A percentile compares a stretch with the other conserved stretches of the same genome.
Evolutionary conservation across 2,113 vertebrate genomes (phyloP).

Genomic region (Capricornis sumatraensis): DNA sequence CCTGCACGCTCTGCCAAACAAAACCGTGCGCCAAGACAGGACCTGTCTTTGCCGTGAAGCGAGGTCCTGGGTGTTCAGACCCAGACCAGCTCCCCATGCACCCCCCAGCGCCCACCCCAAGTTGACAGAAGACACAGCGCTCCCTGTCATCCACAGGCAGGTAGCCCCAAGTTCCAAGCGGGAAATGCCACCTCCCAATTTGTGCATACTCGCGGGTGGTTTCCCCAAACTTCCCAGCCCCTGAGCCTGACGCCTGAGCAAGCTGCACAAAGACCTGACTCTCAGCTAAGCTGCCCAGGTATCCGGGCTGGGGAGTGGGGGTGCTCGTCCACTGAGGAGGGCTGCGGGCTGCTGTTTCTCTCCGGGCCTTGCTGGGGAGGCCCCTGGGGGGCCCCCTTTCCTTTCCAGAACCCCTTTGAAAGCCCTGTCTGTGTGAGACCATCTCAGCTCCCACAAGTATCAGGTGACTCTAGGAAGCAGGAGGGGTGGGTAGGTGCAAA

Average conservation of each 20-base stretch:
- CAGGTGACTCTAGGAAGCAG: conserved; percentile 85
- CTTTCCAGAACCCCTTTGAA: conserved; percentile 94
- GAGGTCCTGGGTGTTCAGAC: conserved; percentile 36
- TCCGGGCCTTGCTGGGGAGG: conserved; percentile 66
- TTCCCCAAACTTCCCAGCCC: conserved; percentile 37
- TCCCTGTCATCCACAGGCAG: conserved; percentile 71
- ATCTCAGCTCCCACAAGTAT: conserved; percentile 95
- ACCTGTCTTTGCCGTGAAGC: not conserved
- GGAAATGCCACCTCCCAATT: conserved; percentile 52
- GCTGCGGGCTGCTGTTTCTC: conserved; percentile 79
- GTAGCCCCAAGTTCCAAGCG: conserved; percentile 62
- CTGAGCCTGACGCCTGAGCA: not conserved
- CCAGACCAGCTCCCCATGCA: conserved; percentile 58
- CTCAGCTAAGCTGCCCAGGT: conserved; percentile 51
- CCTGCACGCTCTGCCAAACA: not conserved
- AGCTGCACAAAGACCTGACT: conserved; percentile 51
- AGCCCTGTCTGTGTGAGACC: conserved; percentile 91
- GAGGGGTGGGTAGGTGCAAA: conserved; percentile 71
- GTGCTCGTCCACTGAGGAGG: conserved; percentile 42
- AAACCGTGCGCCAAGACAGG: not conserved
- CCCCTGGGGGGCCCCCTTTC: conserved; percentile 85
- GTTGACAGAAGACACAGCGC: not conserved
- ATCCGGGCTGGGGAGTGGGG: conserved; percentile 44
- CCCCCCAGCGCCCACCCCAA: conserved; percentile 60
- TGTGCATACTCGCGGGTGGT: not conserved